Base-by-base conservation (phyloP, 2,113 vertebrate genomes). In the Pelecanus crispus region DNA sequence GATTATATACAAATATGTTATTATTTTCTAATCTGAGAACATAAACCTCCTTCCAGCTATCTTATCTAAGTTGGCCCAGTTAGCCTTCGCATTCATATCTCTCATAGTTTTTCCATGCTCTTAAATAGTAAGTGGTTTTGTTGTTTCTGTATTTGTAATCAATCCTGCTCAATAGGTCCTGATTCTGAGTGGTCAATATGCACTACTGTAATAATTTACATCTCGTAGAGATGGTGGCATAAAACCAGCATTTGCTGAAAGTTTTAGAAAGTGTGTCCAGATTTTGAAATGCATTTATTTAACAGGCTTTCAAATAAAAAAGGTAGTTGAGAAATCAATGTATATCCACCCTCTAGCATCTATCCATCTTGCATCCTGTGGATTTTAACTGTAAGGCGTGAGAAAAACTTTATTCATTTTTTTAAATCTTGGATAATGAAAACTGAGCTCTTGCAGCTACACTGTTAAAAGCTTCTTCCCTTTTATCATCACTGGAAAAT, bases 401-500 rank as follows among this genome's bases (percentile, higher is more conserved):
- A 87, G 73, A 40, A 93, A 67, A 92, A 70, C 28, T 75, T 92
- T 92, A 67, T 63, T 90, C 21, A 36, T 58, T 85, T 88, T 86
- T 52, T 29, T 2, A 36, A 63, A 74, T 44, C 63, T 67, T 78
- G 19, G 10, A 38, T 71, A 94, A 81, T 68, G 82, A 94, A 93
- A 95, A 56, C 52, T 52, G 40, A 79, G 82, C 75, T 92, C 34
- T 92, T 86, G 45, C 65, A 94, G 62, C 53, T 53, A 52, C 26
- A 49, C 36, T 68, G 49, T 44, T 84, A 89, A 92, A 92, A 94
- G 45, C 52, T 82, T 81, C 94, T 80, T 66, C 58, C 17, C 21
- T 91, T 94, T 88, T 88, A 85, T 72, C 53, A 79, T n/a, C n/a
- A n/a, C 49, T 75, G 28, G 32, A 83, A 96, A 95, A 97, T 81